Evolutionary conservation across 1,140 invertebrate species (phyloP).

Genomic region (Trinorchestia longiramus): DNA sequence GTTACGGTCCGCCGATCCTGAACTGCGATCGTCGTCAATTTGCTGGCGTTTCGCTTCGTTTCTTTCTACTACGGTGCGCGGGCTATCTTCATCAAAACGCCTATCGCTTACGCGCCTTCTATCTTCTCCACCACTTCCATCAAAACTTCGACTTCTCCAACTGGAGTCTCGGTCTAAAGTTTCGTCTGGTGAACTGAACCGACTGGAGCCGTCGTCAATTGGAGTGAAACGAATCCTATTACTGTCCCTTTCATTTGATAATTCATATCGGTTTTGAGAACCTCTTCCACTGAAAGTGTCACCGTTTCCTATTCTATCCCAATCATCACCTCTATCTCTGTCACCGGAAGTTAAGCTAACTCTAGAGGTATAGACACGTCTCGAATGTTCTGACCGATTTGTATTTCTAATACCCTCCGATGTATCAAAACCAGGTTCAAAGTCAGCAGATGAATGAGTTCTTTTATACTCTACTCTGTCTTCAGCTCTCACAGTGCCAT

Average conservation of each 20-base stretch:
- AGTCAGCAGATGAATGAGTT: slow-evolving; percentile 1
- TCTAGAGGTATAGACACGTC: slow-evolving; percentile 11
- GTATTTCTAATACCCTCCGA: slow-evolving; percentile 49
- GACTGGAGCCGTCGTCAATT: neutral
- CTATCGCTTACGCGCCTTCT: neutral
- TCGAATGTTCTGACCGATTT: slow-evolving; percentile 53
- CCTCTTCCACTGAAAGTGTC: neutral
- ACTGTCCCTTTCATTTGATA: neutral
- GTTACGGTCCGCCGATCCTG: neutral
- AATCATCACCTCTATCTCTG: slow-evolving; percentile 39
- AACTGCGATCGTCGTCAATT: neutral
- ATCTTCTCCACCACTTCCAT: slow-evolving; percentile 25
- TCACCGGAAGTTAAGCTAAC: neutral
- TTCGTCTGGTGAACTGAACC: neutral
- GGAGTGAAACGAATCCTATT: neutral
- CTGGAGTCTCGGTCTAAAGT: neutral
- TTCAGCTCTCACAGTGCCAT: neutral
- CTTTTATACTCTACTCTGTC: slow-evolving; percentile 18
- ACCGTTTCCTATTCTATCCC: neutral
- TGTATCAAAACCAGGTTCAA: neutral
- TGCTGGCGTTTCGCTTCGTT: neutral
- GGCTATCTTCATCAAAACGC: neutral
- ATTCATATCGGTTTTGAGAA: neutral
- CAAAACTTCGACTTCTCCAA: neutral
- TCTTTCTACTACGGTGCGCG: neutral